phyloP scores from a whole-genome alignment of 92 coral and sea anemone genomes.

The Palythoa grandiflora region DNA sequence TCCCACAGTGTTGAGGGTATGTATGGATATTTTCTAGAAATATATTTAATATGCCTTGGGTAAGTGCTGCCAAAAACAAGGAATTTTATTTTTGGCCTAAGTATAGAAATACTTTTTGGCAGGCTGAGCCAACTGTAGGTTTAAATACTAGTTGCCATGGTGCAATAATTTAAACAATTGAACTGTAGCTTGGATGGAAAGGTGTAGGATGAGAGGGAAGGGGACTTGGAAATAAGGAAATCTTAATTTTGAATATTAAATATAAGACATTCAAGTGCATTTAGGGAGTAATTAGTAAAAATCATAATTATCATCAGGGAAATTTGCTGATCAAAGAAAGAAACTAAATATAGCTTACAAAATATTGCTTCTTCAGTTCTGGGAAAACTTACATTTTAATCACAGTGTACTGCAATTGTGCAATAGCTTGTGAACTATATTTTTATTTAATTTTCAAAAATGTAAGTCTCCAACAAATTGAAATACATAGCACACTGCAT shows the following conservation, averaged over 20 bases:
- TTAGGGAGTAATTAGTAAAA: constrained; percentile 8
- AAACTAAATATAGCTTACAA: constrained; percentile 1
- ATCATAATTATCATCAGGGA: background rate
- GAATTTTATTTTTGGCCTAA: background rate
- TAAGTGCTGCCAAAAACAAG: no score
- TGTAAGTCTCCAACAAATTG: background rate
- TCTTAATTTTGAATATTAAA: no score
- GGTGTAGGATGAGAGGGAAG: background rate
- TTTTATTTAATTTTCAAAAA: background rate
- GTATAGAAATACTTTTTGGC: background rate
- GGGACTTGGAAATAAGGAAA: no score
- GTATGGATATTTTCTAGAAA: background rate
- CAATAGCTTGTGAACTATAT: background rate
- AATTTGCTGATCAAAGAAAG: constrained; percentile 17
- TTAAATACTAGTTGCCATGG: background rate
- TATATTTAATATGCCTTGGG: background rate
- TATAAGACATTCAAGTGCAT: background rate
- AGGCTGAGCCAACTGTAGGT: background rate
- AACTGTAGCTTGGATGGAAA: background rate
- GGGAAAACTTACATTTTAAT: background rate
- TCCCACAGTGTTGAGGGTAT: background rate
- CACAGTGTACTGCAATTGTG: background rate
- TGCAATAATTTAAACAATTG: constrained; percentile 10
- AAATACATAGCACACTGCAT: background rate
- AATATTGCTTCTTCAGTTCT: constrained; percentile 7